A percentile compares a stretch with the other conserved stretches of the same genome.
Conservation (phyloP, 2,888 invertebrate species). For the Resseliella maxima region DNA sequence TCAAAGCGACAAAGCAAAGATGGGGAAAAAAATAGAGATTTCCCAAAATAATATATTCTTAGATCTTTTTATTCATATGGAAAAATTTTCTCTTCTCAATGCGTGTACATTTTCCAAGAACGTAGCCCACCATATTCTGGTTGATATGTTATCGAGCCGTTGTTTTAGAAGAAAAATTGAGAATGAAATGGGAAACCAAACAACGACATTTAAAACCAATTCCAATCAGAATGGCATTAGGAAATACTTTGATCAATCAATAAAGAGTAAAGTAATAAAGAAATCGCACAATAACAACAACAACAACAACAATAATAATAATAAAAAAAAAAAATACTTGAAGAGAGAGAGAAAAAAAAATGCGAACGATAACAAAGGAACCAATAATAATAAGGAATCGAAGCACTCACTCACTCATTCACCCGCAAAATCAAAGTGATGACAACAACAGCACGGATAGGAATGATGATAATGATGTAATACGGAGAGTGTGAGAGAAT, state of each 20-base stretch:
- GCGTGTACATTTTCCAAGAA: neutral
- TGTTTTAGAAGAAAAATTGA: constrained; percentile 2
- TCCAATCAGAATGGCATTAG: constrained; percentile 49
- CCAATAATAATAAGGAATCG: constrained; percentile 29
- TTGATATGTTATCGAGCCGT: neutral
- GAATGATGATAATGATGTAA: constrained; percentile 12
- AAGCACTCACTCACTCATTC: neutral
- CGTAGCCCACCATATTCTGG: neutral
- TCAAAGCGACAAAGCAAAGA: neutral
- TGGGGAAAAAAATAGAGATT: neutral
- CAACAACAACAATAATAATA: neutral
- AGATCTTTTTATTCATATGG: neutral
- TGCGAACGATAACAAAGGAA: neutral
- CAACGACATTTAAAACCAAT: constrained; percentile 36
- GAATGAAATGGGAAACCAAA: constrained; percentile 13
- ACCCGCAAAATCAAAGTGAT: constrained; percentile 28
- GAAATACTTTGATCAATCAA: constrained; percentile 53
- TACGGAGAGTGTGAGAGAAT: neutral
- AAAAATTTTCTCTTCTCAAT: neutral
- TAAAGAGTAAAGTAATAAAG: too few species aligned
- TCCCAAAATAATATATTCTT: neutral
- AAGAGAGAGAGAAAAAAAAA: neutral
- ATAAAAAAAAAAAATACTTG: neutral
- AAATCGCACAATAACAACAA: neutral
- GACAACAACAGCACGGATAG: neutral